Evolutionary conservation across 2,113 vertebrate species (phyloP).

Genomic region (Sinocyclocheilus grahami): DNA sequence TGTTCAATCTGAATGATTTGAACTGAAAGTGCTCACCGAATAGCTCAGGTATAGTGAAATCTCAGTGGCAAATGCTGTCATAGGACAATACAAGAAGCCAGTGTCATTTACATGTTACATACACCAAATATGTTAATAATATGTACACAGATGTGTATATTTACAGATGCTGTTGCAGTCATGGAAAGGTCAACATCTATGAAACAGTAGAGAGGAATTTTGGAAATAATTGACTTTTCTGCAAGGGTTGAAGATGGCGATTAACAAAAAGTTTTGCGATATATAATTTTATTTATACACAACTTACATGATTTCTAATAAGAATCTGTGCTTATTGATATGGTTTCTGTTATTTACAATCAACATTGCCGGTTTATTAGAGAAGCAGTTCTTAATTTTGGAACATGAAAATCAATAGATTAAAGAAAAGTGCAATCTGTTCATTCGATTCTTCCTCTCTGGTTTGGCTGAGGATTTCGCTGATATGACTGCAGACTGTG

Average conservation of each 20-base stretch:
- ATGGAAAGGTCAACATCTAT: background rate
- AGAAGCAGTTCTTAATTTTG: constrained; percentile 24
- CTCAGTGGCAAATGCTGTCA: constrained; percentile 20
- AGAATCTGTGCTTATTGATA: constrained; percentile 55
- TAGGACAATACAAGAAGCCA: constrained; percentile 13
- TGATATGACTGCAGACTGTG: constrained; percentile 31
- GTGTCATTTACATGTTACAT: constrained; percentile 56
- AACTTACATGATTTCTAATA: constrained; percentile 14
- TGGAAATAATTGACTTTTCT: background rate
- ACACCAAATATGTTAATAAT: constrained; percentile 56
- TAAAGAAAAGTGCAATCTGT: constrained; percentile 44
- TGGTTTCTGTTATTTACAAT: constrained; percentile 39
- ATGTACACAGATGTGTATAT: constrained; percentile 39
- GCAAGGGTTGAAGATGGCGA: background rate
- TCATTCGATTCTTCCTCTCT: constrained; percentile 22
- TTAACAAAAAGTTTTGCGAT: constrained; percentile 5
- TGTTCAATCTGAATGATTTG: background rate
- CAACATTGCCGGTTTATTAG: constrained; percentile 30
- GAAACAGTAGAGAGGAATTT: background rate
- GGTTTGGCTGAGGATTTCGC: constrained; percentile 16
- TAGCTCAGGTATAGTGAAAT: background rate
- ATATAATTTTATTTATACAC: constrained; percentile 15
- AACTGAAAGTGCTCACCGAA: background rate
- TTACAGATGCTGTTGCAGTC: constrained; percentile 36
- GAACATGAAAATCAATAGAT: constrained; percentile 34